phyloP scores from a whole-genome alignment of 2,797 vertebrate species.

The Pterois miles region DNA sequence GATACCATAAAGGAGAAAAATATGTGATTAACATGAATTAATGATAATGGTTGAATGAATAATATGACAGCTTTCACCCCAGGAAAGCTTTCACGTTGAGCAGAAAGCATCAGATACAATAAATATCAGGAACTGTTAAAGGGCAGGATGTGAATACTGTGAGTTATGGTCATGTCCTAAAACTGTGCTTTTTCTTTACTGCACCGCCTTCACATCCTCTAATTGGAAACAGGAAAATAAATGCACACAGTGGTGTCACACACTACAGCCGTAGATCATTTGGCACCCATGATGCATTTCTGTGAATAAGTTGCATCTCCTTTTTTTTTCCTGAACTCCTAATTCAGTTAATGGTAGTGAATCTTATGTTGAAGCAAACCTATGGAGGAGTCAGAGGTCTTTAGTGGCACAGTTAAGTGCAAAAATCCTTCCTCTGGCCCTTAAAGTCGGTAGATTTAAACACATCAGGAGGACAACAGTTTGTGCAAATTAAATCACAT shows the following conservation, averaged over 20 bases:
- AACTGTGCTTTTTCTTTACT: slow-evolving; percentile 10
- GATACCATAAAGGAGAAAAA: slow-evolving; percentile 17
- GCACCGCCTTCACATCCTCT: background rate
- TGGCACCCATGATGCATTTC: background rate
- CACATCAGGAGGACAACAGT: no score
- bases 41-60: slow-evolving; percentile 50
- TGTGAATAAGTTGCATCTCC: background rate
- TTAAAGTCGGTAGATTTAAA: no score
- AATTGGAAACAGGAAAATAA: slow-evolving; percentile 20
- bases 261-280: background rate
- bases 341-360: no score
- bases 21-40: slow-evolving; percentile 55
- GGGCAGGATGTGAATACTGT: slow-evolving; percentile 17
- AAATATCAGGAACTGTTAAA: slow-evolving; percentile 47
- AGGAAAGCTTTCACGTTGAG: slow-evolving; percentile 39
- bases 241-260: background rate
- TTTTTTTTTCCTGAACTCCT: background rate
- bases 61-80: slow-evolving; percentile 52
- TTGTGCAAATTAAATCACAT: no score
- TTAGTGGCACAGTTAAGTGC: no score
- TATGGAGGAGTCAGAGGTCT: no score
- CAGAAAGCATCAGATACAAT: slow-evolving; percentile 33
- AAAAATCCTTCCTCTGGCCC: no score
- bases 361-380: no score
- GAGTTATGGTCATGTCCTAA: slow-evolving; percentile 10